Percentiles rank a stretch among this genome's conserved stretches.
Evolutionary conservation across 2,113 vertebrate species (phyloP).

Genomic region (Sorex fumeus): DNA sequence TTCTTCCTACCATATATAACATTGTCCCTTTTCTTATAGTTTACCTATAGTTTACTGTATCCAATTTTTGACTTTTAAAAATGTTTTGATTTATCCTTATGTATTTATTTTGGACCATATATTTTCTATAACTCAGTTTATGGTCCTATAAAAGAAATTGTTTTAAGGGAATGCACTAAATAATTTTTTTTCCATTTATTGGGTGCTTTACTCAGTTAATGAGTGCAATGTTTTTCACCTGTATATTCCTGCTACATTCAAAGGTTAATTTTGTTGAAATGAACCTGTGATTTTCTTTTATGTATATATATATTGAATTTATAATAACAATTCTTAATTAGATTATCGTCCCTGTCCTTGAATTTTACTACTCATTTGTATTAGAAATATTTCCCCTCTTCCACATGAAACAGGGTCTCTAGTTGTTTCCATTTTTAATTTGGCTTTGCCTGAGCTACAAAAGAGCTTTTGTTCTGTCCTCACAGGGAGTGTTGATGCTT

Average conservation of each 20-base stretch:
- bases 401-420: slow-evolving; percentile 61
- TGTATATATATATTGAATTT: slow-evolving; percentile 83
- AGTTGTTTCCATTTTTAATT: slow-evolving; percentile 77
- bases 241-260: neutral
- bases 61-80: neutral
- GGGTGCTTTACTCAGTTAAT: slow-evolving; percentile 32
- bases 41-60: slow-evolving; percentile 12
- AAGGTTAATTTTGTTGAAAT: slow-evolving; percentile 78
- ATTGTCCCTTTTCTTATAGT: neutral
- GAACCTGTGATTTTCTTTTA: slow-evolving; percentile 65
- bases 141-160: slow-evolving; percentile 21
- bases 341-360: slow-evolving; percentile 77
- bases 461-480: slow-evolving; percentile 65
- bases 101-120: slow-evolving; percentile 5
- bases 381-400: slow-evolving; percentile 63
- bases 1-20: neutral
- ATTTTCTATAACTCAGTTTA: slow-evolving; percentile 46
- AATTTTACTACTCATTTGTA: slow-evolving; percentile 78
- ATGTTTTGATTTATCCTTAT: slow-evolving; percentile 7
- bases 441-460: slow-evolving; percentile 64
- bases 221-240: slow-evolving; percentile 37
- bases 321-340: slow-evolving; percentile 85
- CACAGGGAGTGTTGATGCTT: slow-evolving; percentile 59
- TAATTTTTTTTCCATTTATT: slow-evolving; percentile 62
- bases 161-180: neutral